Percentiles rank a stretch among this genome's conserved stretches.
Conservation (phyloP, 1,140 invertebrate genomes). For the Penaeus japonicus region DNA sequence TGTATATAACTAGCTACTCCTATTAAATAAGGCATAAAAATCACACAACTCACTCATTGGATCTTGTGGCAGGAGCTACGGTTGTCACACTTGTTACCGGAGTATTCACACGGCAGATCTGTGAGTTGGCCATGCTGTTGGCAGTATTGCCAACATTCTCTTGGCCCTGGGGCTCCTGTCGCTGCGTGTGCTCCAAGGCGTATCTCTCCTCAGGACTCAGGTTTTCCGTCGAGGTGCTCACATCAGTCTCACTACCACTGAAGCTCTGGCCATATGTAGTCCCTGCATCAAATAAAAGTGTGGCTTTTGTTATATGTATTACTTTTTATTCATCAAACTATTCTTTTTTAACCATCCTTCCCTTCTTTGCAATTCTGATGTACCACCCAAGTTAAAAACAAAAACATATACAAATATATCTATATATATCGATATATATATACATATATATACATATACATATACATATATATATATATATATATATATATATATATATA, state of each 20-base stretch:
- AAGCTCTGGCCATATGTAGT: conserved; percentile 70
- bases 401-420: no score
- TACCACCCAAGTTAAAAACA: no score
- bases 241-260: conserved; percentile 88
- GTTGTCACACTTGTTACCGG: conserved; percentile 19
- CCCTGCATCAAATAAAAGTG: neutral
- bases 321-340: no score
- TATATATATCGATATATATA: no score
- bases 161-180: conserved; percentile 92
- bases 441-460: no score
- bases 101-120: neutral
- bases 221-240: conserved; percentile 89
- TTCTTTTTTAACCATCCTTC: no score
- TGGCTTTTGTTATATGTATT: neutral
- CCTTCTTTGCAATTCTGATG: no score
- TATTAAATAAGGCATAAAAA: neutral
- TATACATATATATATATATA: no score
- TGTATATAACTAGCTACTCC: no score
- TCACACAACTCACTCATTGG: conserved; percentile 37
- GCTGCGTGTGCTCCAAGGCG: conserved; percentile 80
- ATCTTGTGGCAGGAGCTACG: conserved; percentile 21
- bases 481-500: no score
- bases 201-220: conserved; percentile 84
- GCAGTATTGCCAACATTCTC: conserved; percentile 67
- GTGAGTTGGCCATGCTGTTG: conserved; percentile 65